Conservation (phyloP, 2,113 vertebrate species). For the Regulus satrapa region DNA sequence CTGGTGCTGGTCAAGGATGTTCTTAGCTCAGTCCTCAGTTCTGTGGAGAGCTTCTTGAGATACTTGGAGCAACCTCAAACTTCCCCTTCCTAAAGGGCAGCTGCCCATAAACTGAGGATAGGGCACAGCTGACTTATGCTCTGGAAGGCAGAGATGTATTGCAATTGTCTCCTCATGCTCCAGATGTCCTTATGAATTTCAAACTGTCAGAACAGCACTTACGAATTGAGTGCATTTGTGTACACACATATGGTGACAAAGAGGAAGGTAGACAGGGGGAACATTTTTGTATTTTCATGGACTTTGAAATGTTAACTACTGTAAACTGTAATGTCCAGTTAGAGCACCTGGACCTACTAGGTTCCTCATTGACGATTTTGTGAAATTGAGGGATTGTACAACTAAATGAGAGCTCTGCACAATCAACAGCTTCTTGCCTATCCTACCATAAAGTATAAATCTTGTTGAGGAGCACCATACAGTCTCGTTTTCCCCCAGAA, state of each 20-base stretch:
- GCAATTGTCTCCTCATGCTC: background rate
- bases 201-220: background rate
- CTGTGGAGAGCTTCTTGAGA: background rate
- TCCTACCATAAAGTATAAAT: background rate
- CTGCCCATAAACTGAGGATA: background rate
- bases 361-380: background rate
- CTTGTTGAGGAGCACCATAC: background rate
- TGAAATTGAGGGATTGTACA: background rate
- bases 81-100: background rate
- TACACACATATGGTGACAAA: fast-evolving
- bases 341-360: background rate
- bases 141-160: background rate
- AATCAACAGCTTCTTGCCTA: background rate
- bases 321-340: background rate
- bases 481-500: background rate
- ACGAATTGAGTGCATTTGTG: background rate
- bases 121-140: background rate
- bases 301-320: background rate
- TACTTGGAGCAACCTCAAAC: background rate
- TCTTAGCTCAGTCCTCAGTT: background rate
- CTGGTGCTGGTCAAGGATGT: background rate
- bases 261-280: background rate
- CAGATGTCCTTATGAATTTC: background rate
- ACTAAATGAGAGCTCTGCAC: background rate
- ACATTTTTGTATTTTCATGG: background rate